Evolutionary conservation across 2,888 invertebrate genomes (phyloP).

Genomic region (Leptopilina syphax): DNA sequence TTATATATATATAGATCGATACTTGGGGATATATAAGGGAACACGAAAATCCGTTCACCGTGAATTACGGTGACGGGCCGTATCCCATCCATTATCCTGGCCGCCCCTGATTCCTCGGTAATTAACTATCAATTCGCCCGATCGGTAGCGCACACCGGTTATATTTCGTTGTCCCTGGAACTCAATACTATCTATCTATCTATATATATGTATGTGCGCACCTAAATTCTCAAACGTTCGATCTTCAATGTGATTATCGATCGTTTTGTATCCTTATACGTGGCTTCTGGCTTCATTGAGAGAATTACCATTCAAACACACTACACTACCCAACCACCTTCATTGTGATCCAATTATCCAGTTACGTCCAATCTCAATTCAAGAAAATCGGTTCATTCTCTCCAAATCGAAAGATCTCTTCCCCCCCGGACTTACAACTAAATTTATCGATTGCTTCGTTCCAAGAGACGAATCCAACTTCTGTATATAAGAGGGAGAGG

Average conservation of each 20-base stretch:
- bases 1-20: slow-evolving; percentile 36
- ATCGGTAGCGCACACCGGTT: slow-evolving; percentile 57
- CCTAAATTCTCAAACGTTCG: slow-evolving; percentile 17
- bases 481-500: neutral
- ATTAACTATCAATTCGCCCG: slow-evolving; percentile 74
- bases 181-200: too few relatives aligned
- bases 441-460: slow-evolving; percentile 37
- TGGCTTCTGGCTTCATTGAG: slow-evolving; percentile 22
- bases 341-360: slow-evolving; percentile 39
- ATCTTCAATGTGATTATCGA: slow-evolving; percentile 39
- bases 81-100: slow-evolving; percentile 71
- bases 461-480: slow-evolving; percentile 17
- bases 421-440: neutral
- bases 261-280: slow-evolving; percentile 19
- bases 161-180: slow-evolving; percentile 28
- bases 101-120: slow-evolving; percentile 71
- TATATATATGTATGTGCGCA: neutral
- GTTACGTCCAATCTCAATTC: slow-evolving; percentile 25
- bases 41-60: slow-evolving; percentile 72
- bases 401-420: slow-evolving; percentile 24
- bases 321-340: slow-evolving; percentile 6
- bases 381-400: slow-evolving; percentile 3
- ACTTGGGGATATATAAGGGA: slow-evolving; percentile 63
- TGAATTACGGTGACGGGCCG: slow-evolving; percentile 71
- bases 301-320: slow-evolving; percentile 27